Conservation (phyloP, 2,888 invertebrate species). For the Xylota segnis region DNA sequence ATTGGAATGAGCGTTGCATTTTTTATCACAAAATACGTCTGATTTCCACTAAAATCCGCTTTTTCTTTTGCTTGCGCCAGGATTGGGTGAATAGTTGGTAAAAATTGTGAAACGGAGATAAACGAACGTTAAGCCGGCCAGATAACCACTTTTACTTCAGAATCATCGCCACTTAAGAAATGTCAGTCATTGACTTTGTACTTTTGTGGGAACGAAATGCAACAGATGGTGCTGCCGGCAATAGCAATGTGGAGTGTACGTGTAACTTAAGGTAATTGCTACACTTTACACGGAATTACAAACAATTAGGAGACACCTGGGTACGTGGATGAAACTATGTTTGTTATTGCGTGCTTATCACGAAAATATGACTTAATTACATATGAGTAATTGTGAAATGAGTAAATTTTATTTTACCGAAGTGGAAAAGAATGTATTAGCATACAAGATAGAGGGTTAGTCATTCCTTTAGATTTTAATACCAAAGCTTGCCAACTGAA, state of each 20-base stretch:
- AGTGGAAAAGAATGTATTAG: no score
- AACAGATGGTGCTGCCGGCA: conserved; percentile 38
- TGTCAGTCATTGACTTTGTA: conserved; percentile 36
- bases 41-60: conserved; percentile 14
- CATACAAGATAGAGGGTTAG: no score
- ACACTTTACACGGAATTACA: conserved; percentile 4
- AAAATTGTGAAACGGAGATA: conserved; percentile 33
- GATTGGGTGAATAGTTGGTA: conserved; percentile 22
- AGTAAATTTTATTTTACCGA: no score
- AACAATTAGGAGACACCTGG: neutral
- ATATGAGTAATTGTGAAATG: no score
- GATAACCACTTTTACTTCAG: conserved; percentile 51
- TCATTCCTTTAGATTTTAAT: no score
- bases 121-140: conserved; percentile 63
- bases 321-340: neutral
- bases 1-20: conserved; percentile 67
- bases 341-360: no score
- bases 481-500: no score
- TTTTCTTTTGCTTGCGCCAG: conserved; percentile 21
- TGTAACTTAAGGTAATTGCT: conserved; percentile 10
- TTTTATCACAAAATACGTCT: conserved; percentile 61
- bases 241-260: neutral
- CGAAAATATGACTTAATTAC: no score
- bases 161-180: conserved; percentile 50
- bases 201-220: neutral